These are phyloP conservation scores for Phylloscopus collybita DNA, from an alignment of 2,797 vertebrate genomes.

Conservation along the genomic window DNA sequence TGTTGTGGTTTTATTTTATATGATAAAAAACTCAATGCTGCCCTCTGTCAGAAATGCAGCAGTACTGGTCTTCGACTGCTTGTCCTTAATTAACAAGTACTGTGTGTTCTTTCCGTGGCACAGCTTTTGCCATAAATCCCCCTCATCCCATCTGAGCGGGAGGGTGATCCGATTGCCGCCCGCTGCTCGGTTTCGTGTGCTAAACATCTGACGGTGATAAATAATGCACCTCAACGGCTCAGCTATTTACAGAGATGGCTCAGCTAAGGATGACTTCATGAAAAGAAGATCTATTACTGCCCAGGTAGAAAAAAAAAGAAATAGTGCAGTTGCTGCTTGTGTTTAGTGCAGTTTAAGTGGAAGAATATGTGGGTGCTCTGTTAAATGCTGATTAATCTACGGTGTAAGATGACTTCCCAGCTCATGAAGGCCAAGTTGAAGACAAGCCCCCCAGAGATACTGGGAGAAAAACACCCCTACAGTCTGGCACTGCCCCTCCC, in stretches of 20 bases:
- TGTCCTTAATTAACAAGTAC: not conserved
- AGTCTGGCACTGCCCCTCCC: not conserved
- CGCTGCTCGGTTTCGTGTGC: not conserved
- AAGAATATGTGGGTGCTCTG: not conserved
- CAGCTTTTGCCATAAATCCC: not conserved
- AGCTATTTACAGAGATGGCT: not conserved
- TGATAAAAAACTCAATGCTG: slow-evolving; percentile 70
- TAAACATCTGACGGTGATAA: not conserved
- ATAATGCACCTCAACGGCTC: not conserved
- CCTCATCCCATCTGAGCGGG: not conserved
- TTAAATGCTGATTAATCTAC: not conserved
- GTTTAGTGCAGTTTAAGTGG: not conserved
- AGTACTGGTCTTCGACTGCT: not conserved
- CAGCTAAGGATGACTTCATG: not conserved
- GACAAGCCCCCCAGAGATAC: not conserved
- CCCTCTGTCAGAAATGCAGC: slow-evolving; percentile 72
- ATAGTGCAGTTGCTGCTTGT: not conserved
- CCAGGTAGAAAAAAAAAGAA: not conserved
- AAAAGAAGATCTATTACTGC: not conserved
- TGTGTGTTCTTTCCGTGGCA: not conserved
- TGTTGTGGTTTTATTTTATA: not conserved
- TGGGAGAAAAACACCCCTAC: not conserved
- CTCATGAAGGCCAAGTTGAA: not conserved
- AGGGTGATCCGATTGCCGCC: not conserved
- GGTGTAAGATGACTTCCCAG: not conserved